Evolutionary conservation across 2,113 vertebrate species (phyloP).

Genomic region (Perca fluviatilis): DNA sequence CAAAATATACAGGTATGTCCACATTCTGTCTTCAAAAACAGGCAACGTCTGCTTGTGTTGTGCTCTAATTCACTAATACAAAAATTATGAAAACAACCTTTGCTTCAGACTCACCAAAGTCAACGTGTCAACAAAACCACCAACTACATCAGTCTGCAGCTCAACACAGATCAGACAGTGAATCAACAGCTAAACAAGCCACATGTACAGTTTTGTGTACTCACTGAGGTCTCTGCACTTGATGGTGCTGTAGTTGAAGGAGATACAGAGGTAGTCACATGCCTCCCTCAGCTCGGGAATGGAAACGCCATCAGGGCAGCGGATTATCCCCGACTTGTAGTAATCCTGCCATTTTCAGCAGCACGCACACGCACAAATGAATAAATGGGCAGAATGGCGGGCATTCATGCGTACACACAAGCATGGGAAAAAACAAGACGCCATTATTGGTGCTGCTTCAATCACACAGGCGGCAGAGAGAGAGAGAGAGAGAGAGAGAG

Average conservation of each 20-base stretch:
- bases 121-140: background rate
- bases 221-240: constrained; percentile 99
- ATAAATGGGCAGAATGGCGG: constrained; percentile 4
- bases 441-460: constrained; percentile 81
- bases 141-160: constrained; percentile 20
- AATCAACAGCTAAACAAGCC: background rate
- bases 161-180: background rate
- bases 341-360: constrained; percentile 91
- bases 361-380: background rate
- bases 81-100: background rate
- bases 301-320: constrained; percentile 98
- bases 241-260: constrained; percentile 98
- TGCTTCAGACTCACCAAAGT: constrained; percentile 35
- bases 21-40: background rate
- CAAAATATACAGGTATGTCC: background rate
- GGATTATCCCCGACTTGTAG: constrained; percentile 99
- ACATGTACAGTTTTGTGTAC: constrained; percentile 72
- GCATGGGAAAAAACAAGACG: constrained; percentile 67
- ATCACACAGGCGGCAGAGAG: constrained; percentile 5
- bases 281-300: constrained; percentile 99
- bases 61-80: background rate
- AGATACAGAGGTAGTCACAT: constrained; percentile 99
- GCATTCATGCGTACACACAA: constrained; percentile 38
- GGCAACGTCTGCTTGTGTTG: background rate
- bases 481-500: background rate